Percentiles rank a stretch among this genome's conserved stretches.
Conservation (phyloP, 2,888 invertebrate genomes). For the Linnaemya vulpina region DNA sequence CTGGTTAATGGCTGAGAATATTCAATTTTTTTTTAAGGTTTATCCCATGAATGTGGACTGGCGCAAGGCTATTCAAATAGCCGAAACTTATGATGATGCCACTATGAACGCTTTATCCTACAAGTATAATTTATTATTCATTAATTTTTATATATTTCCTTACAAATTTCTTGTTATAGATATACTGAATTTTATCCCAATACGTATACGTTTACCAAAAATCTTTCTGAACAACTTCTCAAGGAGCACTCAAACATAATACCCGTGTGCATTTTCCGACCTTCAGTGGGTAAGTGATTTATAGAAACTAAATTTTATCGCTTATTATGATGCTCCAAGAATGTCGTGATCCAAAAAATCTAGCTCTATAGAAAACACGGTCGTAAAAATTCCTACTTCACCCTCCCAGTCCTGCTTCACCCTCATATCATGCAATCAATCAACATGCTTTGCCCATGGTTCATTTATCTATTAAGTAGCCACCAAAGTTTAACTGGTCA, state of each 20-base stretch:
- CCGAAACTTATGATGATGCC: slow-evolving; percentile 85
- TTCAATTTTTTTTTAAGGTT: slow-evolving; percentile 69
- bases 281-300: slow-evolving; percentile 84
- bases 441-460: too few species aligned
- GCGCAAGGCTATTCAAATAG: slow-evolving; percentile 87
- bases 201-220: slow-evolving; percentile 94
- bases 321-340: too few species aligned
- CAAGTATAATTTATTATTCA: slow-evolving; percentile 45
- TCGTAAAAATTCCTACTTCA: too few species aligned
- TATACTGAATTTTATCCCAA: slow-evolving; percentile 88
- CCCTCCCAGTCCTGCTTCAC: too few species aligned
- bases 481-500: too few species aligned
- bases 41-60: slow-evolving; percentile 86
- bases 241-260: slow-evolving; percentile 86
- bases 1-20: too few species aligned
- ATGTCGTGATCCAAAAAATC: too few species aligned
- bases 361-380: too few species aligned
- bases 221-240: slow-evolving; percentile 90
- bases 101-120: slow-evolving; percentile 58
- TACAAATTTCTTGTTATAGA: slow-evolving; percentile 79
- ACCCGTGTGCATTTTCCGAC: slow-evolving; percentile 90
- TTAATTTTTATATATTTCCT: not conserved
- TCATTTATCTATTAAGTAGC: too few species aligned
- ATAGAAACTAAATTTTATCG: too few species aligned
- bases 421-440: too few species aligned